Conservation (phyloP, 2,888 invertebrate genomes). For the Orchestes rusci region DNA sequence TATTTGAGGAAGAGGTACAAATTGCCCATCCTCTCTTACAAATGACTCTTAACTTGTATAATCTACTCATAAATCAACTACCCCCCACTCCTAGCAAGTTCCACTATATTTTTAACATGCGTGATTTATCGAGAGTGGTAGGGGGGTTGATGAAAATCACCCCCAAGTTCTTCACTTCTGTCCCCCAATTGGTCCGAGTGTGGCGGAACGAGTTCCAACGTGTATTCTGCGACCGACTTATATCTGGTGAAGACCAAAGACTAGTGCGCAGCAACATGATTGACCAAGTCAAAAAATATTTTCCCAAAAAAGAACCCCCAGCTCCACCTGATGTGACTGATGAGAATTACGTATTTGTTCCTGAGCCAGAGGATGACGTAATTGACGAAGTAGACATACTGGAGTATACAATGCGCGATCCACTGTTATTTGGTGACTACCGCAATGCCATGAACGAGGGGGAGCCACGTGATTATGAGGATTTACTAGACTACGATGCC, state of each 20-base stretch:
- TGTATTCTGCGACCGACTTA: conserved; percentile 82
- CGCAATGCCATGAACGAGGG: conserved; percentile 75
- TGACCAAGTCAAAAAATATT: conserved; percentile 52
- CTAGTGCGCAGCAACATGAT: conserved; percentile 56
- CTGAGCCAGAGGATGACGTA: conserved; percentile 31
- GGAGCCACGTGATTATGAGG: conserved; percentile 78
- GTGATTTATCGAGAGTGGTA: conserved; percentile 75
- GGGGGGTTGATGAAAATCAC: conserved; percentile 74
- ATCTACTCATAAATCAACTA: conserved; percentile 67
- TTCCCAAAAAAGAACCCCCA: conserved; percentile 43
- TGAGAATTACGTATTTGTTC: conserved; percentile 28
- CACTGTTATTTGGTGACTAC: conserved; percentile 82
- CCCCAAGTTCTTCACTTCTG: conserved; percentile 59
- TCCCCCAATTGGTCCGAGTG: conserved; percentile 68
- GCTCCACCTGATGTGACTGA: conserved; percentile 31
- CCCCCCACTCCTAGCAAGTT: conserved; percentile 91
- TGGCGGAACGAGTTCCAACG: conserved; percentile 89
- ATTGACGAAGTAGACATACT: conserved; percentile 43
- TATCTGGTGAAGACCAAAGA: conserved; percentile 58
- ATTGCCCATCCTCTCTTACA: conserved; percentile 61
- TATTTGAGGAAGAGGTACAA: conserved; percentile 62
- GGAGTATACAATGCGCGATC: conserved; percentile 72
- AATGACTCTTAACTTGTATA: conserved; percentile 77
- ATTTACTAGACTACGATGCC: conserved; percentile 82
- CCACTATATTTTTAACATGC: conserved; percentile 90